phyloP scores from a whole-genome alignment of 2,113 vertebrate species.

The Pterophyllum scalare region DNA sequence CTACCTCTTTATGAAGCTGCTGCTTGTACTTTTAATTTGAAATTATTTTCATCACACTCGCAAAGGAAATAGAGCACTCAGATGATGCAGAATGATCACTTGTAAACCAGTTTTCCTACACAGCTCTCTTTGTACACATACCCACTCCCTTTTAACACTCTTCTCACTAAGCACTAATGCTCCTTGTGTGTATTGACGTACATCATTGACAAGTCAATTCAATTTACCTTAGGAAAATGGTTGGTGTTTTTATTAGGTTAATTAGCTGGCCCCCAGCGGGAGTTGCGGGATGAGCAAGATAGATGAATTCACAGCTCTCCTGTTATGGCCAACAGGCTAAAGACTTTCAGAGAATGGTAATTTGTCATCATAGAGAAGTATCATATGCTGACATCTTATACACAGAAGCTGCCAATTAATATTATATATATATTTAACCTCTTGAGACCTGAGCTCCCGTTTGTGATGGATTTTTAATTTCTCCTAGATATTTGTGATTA shows the following conservation, averaged over 20 bases:
- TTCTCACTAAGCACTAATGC: constrained; percentile 65
- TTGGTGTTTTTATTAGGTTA: constrained; percentile 98
- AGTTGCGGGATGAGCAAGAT: constrained; percentile 87
- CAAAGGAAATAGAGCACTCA: background rate
- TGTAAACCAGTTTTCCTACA: constrained; percentile 15
- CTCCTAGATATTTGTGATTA: no score
- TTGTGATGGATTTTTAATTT: no score
- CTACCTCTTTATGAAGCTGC: background rate
- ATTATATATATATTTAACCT: no score
- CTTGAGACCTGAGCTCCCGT: no score
- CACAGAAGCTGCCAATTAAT: background rate
- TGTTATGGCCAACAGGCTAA: constrained; percentile 56
- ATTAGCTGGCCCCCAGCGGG: constrained; percentile 89
- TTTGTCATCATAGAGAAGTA: constrained; percentile 37
- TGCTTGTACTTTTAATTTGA: constrained; percentile 5
- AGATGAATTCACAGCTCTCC: constrained; percentile 74
- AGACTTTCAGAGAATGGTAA: constrained; percentile 36
- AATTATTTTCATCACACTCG: background rate
- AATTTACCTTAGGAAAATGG: constrained; percentile 94
- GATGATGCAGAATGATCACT: background rate
- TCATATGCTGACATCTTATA: constrained; percentile 12
- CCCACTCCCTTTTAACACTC: constrained; percentile 32
- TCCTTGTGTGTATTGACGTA: constrained; percentile 82
- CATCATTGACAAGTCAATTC: constrained; percentile 95
- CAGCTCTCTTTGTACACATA: constrained; percentile 21